Evolutionary conservation across 2,113 vertebrate genomes (phyloP).

Genomic region (Talpa occidentalis): DNA sequence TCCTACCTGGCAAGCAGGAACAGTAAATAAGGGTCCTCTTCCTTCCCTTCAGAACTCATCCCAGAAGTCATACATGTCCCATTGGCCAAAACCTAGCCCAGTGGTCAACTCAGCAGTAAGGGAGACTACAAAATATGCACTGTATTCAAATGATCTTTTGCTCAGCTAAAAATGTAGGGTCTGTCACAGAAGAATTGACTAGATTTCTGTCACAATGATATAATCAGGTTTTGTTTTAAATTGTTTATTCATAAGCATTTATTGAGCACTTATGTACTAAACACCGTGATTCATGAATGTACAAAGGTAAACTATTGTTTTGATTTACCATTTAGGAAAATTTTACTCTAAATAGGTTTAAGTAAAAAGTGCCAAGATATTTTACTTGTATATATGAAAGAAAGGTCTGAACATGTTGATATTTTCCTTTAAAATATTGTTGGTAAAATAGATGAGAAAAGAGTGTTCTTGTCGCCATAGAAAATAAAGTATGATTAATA

Average conservation of each 20-base stretch:
- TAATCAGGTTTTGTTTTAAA: constrained; percentile 16
- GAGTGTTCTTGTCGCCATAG: not conserved
- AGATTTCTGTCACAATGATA: not conserved
- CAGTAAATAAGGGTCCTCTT: not conserved
- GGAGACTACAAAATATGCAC: not conserved
- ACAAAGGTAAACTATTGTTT: not conserved
- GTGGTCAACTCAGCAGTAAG: not conserved
- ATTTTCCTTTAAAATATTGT: constrained; percentile 48
- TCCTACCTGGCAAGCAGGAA: constrained; percentile 8
- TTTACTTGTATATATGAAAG: not conserved
- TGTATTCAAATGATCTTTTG: not conserved
- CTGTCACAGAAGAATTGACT: not conserved
- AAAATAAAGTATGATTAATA: constrained; percentile 5
- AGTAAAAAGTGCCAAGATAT: not conserved
- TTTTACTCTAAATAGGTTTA: not conserved
- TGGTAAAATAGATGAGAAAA: constrained; percentile 40
- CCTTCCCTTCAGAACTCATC: not conserved
- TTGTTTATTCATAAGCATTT: constrained; percentile 30
- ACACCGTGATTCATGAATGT: not conserved
- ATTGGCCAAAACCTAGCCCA: not conserved
- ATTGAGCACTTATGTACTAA: not conserved
- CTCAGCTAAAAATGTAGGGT: not conserved
- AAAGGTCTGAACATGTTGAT: not conserved
- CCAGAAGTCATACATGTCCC: not conserved
- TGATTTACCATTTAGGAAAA: constrained; percentile 19